Evolutionary conservation across 2,888 invertebrate species (phyloP).

Genomic region (Gymnocheta viridis): DNA sequence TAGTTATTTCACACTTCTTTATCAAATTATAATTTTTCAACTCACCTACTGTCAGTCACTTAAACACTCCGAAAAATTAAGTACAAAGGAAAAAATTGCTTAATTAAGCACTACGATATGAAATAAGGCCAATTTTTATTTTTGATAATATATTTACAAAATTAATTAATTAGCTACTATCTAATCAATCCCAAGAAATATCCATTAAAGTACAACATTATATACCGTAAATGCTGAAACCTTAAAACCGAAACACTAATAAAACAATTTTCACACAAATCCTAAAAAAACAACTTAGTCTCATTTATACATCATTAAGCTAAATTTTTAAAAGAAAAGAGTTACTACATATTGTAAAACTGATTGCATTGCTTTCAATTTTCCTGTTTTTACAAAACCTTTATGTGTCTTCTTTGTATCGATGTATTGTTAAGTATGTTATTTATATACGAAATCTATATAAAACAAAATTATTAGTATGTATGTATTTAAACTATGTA

Average conservation of each 20-base stretch:
- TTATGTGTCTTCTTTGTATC: constrained; percentile 66
- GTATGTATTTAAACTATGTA: constrained; percentile 64
- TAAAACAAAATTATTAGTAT: constrained; percentile 44
- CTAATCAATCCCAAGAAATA: background rate
- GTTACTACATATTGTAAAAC: constrained; percentile 18
- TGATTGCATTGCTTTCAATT: constrained; percentile 65
- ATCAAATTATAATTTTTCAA: constrained; percentile 24
- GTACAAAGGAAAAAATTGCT: constrained; percentile 16
- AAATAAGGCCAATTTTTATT: constrained; percentile 5
- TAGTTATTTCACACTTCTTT: constrained; percentile 56
- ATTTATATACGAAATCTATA: constrained; percentile 22
- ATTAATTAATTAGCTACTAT: background rate
- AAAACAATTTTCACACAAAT: background rate
- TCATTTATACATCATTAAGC: constrained; percentile 12
- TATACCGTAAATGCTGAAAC: constrained; percentile 12
- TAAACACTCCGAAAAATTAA: constrained; percentile 23
- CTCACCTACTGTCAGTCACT: constrained; percentile 32
- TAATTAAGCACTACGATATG: background rate
- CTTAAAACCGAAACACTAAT: background rate
- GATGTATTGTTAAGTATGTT: constrained; percentile 69
- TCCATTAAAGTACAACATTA: background rate
- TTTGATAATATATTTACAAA: background rate
- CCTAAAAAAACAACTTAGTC: constrained; percentile 14
- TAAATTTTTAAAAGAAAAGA: constrained; percentile 17
- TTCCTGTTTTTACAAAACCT: constrained; percentile 62